Percentiles rank a stretch among this genome's conserved stretches.
phyloP scores from a whole-genome alignment of 2,113 vertebrate species.

The Cebus imitator region DNA sequence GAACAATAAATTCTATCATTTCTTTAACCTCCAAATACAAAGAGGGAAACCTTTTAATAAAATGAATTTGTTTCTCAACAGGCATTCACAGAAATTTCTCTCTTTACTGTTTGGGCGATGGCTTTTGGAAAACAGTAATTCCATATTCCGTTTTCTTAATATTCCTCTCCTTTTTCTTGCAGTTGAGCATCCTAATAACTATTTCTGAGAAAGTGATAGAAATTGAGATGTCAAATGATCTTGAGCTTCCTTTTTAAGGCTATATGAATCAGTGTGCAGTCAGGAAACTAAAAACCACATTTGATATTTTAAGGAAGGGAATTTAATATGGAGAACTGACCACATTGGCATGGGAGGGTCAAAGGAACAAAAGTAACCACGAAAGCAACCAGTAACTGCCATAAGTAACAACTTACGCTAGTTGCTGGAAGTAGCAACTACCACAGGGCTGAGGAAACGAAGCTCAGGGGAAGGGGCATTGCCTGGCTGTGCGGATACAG shows the following conservation, averaged over 20 bases:
- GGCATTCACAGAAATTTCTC: not conserved
- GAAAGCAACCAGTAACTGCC: not conserved
- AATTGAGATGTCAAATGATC: not conserved
- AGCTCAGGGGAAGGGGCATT: not conserved
- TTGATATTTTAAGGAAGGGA: not conserved
- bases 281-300: not conserved
- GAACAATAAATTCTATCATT: conserved; percentile 55
- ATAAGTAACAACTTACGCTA: not conserved
- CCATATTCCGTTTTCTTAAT: not conserved
- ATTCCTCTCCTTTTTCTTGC: not conserved
- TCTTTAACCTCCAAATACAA: conserved; percentile 47
- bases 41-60: conserved; percentile 59
- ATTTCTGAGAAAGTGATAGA: not conserved
- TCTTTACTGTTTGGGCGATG: not conserved
- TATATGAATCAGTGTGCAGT: not conserved
- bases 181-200: not conserved
- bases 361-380: not conserved
- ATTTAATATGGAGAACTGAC: not conserved
- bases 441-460: not conserved
- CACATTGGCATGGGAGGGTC: not conserved
- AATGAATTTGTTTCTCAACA: conserved; percentile 44
- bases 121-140: conserved; percentile 24
- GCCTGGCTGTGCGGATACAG: no score
- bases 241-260: not conserved
- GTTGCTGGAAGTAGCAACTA: not conserved